Evolutionary conservation across 2,113 vertebrate genomes (phyloP), one percentile per base, ranked within the genome.

Genomic region (Gadus macrocephalus): DNA sequence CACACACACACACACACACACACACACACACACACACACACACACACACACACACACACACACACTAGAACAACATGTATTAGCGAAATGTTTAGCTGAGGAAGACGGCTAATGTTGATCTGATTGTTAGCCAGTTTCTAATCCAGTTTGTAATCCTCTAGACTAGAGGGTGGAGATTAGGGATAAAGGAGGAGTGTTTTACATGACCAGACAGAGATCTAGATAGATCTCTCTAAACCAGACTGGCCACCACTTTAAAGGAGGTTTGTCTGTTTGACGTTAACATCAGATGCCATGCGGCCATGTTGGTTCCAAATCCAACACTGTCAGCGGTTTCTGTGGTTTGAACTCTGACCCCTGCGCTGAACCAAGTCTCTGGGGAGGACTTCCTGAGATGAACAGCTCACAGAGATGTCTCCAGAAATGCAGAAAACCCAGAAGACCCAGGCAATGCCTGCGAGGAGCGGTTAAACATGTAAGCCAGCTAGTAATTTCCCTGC

Each of bases 171-270:
- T 28, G 27, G 59, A 75, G 79, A 87, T 85, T 83, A 78, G 53
- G 65, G 70, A 19, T 75, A 42, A 81, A 59, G 67, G 15, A 1
- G 31, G 15, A 12, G n/a, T 81, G 78, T 83, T 82, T 35, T 73
- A 66, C 74, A 78, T 84, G 69, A 84, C 77, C 76, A 78, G 79
- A 81, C 64, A 62, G 77, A 25, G 72, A 84, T 84, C 78, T 35
- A 71, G 72, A 42, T 62, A 58, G 67, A 12, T 65, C 53, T 15
- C 62, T 65, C 28, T 71, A 81, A 84, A 81, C 76, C 72, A 74
- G 62, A 58, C 31, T 35, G 31, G 31, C 31, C 31, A 35, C 31
- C 31, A 35, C 4, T 35, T 4, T 35, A 5, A 35, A 35, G 6
- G 31, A 35, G 4, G 31, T 35, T 4, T 3, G 31, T 35, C 4